A percentile compares a stretch with the other conserved stretches of the same genome.
These are phyloP conservation scores for Papilio glaucus DNA, from an alignment of 1,140 invertebrate genomes.

Conservation along the genomic window DNA sequence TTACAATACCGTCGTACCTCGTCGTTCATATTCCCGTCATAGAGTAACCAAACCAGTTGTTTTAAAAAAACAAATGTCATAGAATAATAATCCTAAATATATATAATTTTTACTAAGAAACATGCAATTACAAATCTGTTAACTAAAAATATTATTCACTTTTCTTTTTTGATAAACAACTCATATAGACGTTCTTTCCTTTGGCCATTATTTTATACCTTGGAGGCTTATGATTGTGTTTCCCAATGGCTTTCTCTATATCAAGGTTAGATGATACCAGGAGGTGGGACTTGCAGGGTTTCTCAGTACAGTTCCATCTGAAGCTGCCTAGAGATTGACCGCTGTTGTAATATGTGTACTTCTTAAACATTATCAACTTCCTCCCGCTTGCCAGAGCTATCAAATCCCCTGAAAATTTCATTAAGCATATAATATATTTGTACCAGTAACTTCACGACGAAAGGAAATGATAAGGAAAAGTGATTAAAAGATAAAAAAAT, in stretches of 20 bases:
- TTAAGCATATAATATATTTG: neutral
- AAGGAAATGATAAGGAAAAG: no score
- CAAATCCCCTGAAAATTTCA: conserved; percentile 14
- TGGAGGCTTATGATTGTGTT: conserved; percentile 41
- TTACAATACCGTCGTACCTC: no score
- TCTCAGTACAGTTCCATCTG: conserved; percentile 38
- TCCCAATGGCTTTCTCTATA: conserved; percentile 40
- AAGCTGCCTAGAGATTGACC: neutral
- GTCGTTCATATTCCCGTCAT: no score
- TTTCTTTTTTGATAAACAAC: neutral
- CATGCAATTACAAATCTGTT: conserved; percentile 23
- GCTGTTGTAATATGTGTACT: conserved; percentile 34
- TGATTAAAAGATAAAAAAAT: no score
- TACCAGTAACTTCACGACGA: no score
- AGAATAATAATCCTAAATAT: no score
- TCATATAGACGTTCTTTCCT: conserved; percentile 17
- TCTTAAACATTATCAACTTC: conserved; percentile 38
- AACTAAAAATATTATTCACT: neutral
- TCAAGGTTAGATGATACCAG: conserved; percentile 36
- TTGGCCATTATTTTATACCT: conserved; percentile 37
- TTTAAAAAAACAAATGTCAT: no score
- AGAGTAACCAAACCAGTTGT: no score
- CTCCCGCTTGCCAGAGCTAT: conserved; percentile 29
- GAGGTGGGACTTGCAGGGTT: conserved; percentile 41
- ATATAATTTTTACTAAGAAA: conserved; percentile 18